A percentile compares a stretch with the other conserved stretches of the same genome.
Evolutionary conservation across 2,113 vertebrate species (phyloP).

Genomic region (Labeo catla): DNA sequence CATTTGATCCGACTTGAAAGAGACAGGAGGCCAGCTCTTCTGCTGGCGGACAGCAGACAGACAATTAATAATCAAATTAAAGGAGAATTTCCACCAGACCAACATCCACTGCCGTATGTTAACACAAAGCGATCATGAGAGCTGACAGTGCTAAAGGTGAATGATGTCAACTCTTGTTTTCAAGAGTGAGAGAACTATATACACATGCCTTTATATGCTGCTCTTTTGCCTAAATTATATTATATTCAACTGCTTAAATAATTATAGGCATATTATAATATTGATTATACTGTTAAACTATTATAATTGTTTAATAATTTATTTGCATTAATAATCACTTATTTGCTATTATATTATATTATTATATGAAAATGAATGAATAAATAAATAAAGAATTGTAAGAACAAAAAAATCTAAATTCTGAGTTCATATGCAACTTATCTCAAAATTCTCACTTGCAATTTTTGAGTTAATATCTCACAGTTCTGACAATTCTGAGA

Average conservation of each 20-base stretch:
- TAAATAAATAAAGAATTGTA: no score
- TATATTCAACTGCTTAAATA: no score
- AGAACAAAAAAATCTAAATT: no score
- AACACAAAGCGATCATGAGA: not conserved
- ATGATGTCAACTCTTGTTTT: not conserved
- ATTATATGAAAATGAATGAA: not conserved
- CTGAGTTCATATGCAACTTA: no score
- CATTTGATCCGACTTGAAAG: constrained; percentile 22
- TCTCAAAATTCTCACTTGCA: no score
- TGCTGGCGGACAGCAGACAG: not conserved
- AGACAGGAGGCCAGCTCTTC: not conserved
- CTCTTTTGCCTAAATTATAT: no score
- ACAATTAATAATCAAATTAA: constrained; percentile 19
- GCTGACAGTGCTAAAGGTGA: not conserved
- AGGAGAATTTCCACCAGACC: not conserved
- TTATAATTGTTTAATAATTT: no score
- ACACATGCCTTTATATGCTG: no score
- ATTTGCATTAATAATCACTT: not conserved
- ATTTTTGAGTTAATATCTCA: no score
- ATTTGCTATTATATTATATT: not conserved
- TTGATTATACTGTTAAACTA: no score
- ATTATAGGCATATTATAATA: not conserved
- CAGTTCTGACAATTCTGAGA: no score
- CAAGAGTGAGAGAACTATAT: not conserved
- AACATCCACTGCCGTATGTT: not conserved